These are phyloP conservation scores for Agrochola lychnidis DNA, from an alignment of 2,888 invertebrate genomes.

Conservation along the genomic window DNA sequence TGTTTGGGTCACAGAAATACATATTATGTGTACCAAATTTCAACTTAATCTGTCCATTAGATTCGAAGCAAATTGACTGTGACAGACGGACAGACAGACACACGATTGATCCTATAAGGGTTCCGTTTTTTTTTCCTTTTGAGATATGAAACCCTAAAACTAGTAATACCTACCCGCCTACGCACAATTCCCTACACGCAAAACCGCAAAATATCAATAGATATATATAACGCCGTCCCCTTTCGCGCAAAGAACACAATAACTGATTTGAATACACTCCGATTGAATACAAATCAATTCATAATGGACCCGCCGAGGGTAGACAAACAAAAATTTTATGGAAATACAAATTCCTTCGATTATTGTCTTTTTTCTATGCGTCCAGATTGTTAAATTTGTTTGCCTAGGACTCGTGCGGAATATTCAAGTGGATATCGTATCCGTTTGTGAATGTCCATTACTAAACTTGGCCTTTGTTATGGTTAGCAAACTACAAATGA, in stretches of 20 bases:
- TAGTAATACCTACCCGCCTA: neutral
- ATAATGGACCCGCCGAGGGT: slow-evolving; percentile 73
- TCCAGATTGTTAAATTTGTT: slow-evolving; percentile 59
- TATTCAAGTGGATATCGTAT: slow-evolving; percentile 46
- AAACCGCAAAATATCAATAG: slow-evolving; percentile 63
- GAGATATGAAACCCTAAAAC: neutral
- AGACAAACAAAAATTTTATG: slow-evolving; percentile 75
- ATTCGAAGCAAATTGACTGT: too few relatives aligned
- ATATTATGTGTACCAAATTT: too few relatives aligned
- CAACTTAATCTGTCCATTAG: too few relatives aligned
- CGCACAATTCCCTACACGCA: slow-evolving; percentile 25
- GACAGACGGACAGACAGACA: too few relatives aligned
- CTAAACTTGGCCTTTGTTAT: neutral
- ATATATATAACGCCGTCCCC: slow-evolving; percentile 70
- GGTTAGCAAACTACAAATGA: neutral
- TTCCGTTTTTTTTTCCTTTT: too few relatives aligned
- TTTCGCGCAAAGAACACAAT: slow-evolving; percentile 82
- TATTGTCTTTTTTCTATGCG: slow-evolving; percentile 69
- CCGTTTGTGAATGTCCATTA: slow-evolving; percentile 28
- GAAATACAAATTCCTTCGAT: slow-evolving; percentile 74
- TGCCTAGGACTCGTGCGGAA: slow-evolving; percentile 52
- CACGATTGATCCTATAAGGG: too few relatives aligned
- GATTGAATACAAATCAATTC: slow-evolving; percentile 84
- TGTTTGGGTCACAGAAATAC: too few relatives aligned
- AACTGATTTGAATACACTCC: slow-evolving; percentile 84